Evolutionary conservation across 2,113 vertebrate genomes (phyloP).

Genomic region (Trematomus loennbergii): DNA sequence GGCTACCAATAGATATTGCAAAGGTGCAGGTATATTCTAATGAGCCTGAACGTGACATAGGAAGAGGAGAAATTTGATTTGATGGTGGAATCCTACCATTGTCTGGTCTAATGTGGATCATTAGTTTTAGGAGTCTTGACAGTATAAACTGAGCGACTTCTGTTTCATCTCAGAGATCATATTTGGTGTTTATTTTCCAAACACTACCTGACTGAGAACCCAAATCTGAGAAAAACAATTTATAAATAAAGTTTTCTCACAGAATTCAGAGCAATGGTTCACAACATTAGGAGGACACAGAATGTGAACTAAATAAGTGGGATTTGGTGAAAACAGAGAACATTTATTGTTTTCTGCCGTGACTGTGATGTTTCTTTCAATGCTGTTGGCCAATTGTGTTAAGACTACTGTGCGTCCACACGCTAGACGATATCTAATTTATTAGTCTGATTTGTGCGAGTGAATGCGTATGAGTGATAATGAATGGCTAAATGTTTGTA

Average conservation of each 20-base stretch:
- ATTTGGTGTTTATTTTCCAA: too few species aligned
- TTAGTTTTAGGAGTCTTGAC: not conserved
- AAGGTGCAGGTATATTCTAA: too few species aligned
- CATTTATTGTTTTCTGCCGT: conserved; percentile 3
- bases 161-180: not conserved
- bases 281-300: not conserved
- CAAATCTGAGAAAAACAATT: not conserved
- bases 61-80: too few species aligned
- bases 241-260: not conserved
- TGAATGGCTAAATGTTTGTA: not conserved
- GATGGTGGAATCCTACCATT: too few species aligned
- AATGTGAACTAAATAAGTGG: not conserved
- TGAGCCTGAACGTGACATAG: too few species aligned
- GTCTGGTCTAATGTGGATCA: conserved; percentile 9
- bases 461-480: conserved; percentile 23
- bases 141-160: not conserved
- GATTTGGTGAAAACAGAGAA: not conserved
- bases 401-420: conserved; percentile 6
- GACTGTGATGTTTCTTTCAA: not conserved
- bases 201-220: too few species aligned
- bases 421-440: conserved; percentile 53
- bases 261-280: not conserved
- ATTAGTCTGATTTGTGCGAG: conserved; percentile 58
- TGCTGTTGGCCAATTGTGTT: conserved; percentile 37
- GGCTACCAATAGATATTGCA: too few species aligned